Base-by-base conservation (phyloP, 2,113 vertebrate genomes). In the Percina caprodes region DNA sequence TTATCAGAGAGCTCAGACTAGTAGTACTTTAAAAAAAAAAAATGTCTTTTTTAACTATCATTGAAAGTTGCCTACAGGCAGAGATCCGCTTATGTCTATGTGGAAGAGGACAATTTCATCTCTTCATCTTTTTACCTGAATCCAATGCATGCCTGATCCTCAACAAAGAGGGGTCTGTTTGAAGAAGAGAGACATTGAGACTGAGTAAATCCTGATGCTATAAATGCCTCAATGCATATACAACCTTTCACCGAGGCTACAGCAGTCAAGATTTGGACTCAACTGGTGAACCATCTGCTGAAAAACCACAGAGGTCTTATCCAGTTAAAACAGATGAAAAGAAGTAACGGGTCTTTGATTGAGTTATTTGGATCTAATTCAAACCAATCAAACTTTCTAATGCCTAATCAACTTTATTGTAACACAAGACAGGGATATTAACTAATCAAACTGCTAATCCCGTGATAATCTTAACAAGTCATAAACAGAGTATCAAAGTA, bases 141-240 rank as follows among this genome's bases (percentile, higher is more conserved):
- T 84, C 75, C 72, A 66, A 69, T 93, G 94, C 94, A 95, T 94
- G 93, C 90, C 90, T 85, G 82, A 82, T 89, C 92, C 87, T 90
- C 88, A 56, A 72, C 82, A 82, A 74, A 71, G 81, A 89, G 83
- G 88, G 80, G 62, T 84, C 79, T 77, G 81, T 80, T 87, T 80
- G 79, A 86, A 91, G 75, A 88, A 85, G 70, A 86, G 30, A 85
- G 54, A 75, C 67, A 69, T 15, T 26, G 48, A 83, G 61, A 83
- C 62, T 54, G 77, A 84, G 79, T 76, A 77, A 88, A 88, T 85
- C 76, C 85, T 76, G 66, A 86, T 69, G 82, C 88, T 88, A 74
- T 77, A 86, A 83, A 89, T 54, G 85, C 79, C 77, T 86, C 72
- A 11, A 65, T 62, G 72, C 59, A 66, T 75, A 79, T 48, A 63